Evolutionary conservation across 2,113 vertebrate species (phyloP).

Genomic region (Thermophis baileyi): DNA sequence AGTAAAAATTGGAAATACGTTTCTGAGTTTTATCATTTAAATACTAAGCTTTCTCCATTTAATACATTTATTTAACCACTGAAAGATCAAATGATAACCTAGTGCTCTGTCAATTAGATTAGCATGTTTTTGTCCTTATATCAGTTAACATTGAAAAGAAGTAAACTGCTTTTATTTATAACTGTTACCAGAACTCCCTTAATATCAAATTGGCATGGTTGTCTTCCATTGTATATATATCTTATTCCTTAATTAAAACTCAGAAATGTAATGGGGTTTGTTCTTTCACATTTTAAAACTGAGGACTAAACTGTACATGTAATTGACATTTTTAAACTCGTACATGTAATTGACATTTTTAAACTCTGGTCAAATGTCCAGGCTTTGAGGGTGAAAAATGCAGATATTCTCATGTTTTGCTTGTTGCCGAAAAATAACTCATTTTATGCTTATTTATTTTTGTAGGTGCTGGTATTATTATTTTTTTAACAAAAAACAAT

Average conservation of each 20-base stretch:
- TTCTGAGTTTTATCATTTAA: background rate
- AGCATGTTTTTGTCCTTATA: background rate
- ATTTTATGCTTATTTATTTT: background rate
- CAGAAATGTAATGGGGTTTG: background rate
- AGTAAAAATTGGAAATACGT: background rate
- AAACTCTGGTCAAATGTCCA: background rate
- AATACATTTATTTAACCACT: background rate
- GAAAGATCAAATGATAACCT: background rate
- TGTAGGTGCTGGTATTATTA: background rate
- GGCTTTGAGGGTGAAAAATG: background rate
- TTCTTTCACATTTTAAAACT: background rate
- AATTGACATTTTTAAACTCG: background rate
- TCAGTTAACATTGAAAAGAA: background rate
- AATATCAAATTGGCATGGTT: background rate
- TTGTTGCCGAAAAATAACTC: background rate
- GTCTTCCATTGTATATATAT: background rate
- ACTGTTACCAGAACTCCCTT: background rate
- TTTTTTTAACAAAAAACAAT: background rate
- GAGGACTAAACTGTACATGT: background rate
- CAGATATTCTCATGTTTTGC: background rate
- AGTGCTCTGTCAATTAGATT: background rate
- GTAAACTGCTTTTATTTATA: background rate
- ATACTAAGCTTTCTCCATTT: background rate
- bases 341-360: no score
- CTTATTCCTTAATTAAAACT: background rate